Conservation (phyloP, 1,140 invertebrate genomes). For the Pseudobourletiella spinata region DNA sequence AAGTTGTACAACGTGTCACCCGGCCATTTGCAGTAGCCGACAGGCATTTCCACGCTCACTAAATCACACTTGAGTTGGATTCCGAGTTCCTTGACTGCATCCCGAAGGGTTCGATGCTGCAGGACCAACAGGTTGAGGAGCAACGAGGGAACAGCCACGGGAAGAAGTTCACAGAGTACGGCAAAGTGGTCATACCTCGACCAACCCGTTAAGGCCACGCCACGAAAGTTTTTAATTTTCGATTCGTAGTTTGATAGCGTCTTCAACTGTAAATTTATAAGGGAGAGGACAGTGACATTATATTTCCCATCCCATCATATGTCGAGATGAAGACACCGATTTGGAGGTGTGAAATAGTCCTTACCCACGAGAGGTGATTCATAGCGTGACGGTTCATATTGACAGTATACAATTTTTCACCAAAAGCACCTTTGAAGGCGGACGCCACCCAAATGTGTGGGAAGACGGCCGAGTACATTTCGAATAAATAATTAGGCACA, state of each 20-base stretch:
- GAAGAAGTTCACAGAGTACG: conserved; percentile 55
- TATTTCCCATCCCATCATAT: too few relatives aligned
- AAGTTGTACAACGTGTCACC: conserved; percentile 7
- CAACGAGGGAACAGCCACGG: conserved; percentile 55
- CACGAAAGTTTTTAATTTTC: conserved; percentile 40
- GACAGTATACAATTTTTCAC: conserved; percentile 39
- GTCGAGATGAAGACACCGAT: too few relatives aligned
- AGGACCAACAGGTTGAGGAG: conserved; percentile 35
- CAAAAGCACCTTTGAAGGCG: conserved; percentile 48
- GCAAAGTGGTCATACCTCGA: conserved; percentile 64
- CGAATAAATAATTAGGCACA: conserved; percentile 38
- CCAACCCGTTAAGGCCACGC: conserved; percentile 58
- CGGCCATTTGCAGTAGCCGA: conserved; percentile 8
- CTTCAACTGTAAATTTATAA: conserved; percentile 18
- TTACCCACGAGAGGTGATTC: conserved; percentile 29
- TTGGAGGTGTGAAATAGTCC: too few relatives aligned
- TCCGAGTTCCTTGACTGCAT: background rate
- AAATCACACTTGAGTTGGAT: conserved; percentile 11
- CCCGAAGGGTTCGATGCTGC: background rate
- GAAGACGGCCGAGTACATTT: conserved; percentile 47
- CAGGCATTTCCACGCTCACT: background rate
- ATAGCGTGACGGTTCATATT: conserved; percentile 50
- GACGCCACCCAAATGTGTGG: conserved; percentile 51
- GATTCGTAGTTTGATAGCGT: conserved; percentile 6
- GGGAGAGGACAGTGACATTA: too few relatives aligned